Evolutionary conservation across 2,888 invertebrate genomes (phyloP).

Genomic region (Pyrrhia umbra): DNA sequence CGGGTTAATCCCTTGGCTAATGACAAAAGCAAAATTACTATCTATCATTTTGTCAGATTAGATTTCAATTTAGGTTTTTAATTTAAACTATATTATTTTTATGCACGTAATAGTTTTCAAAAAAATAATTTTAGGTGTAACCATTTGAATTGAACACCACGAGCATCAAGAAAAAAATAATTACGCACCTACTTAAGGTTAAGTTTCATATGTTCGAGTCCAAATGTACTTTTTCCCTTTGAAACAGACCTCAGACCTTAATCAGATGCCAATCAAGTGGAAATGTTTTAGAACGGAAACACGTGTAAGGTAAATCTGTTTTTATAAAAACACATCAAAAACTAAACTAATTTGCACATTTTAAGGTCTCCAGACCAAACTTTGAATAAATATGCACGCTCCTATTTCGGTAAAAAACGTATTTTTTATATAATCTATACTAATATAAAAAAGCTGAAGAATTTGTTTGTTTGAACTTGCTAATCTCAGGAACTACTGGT

Average conservation of each 20-base stretch:
- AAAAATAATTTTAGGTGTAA: too few species aligned
- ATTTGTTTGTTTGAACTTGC: too few species aligned
- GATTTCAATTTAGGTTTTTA: too few species aligned
- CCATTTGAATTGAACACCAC: too few species aligned
- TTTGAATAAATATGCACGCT: background rate
- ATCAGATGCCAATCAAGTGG: conserved; percentile 1
- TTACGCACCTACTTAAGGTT: too few species aligned
- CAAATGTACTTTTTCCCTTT: conserved; percentile 3
- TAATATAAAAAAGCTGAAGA: too few species aligned
- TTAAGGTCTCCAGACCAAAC: background rate
- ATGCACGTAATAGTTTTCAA: too few species aligned
- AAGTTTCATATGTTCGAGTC: too few species aligned
- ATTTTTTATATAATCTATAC: too few species aligned
- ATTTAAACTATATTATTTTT: too few species aligned
- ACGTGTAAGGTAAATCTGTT: conserved; percentile 1
- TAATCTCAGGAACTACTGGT: too few species aligned
- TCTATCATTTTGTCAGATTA: background rate
- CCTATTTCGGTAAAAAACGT: background rate
- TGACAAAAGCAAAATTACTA: background rate
- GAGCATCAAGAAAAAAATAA: too few species aligned
- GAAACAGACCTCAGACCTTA: background rate
- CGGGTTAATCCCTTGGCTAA: conserved; percentile 15
- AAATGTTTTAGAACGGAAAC: conserved; percentile 3
- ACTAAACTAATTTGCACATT: conserved; percentile 2
- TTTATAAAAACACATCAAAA: conserved; percentile 8